phyloP scores from a whole-genome alignment of 2,888 invertebrate genomes.

The Cremastobaeus sp. region DNA sequence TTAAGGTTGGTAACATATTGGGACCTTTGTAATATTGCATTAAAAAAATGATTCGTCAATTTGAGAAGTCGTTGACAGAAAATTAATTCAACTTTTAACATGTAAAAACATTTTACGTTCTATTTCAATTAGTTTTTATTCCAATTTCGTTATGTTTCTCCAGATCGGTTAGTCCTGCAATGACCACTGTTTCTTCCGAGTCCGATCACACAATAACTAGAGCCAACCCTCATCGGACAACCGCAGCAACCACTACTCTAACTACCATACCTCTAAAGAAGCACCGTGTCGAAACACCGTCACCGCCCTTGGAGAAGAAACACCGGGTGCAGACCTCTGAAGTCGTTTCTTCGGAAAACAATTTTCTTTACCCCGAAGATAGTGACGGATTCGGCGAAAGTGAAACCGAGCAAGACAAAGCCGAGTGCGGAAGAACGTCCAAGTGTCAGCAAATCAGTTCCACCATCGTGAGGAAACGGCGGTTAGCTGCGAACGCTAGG shows the following conservation, averaged over 20 bases:
- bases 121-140: too few species aligned
- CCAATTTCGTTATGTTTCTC: too few species aligned
- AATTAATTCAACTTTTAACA: too few species aligned
- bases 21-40: not conserved
- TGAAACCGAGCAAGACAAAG: slow-evolving; percentile 63
- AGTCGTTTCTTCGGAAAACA: slow-evolving; percentile 32
- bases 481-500: slow-evolving; percentile 94
- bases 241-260: slow-evolving; percentile 43
- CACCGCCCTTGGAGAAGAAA: slow-evolving; percentile 49
- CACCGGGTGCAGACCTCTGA: slow-evolving; percentile 31
- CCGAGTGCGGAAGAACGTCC: slow-evolving; percentile 35
- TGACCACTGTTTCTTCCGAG: slow-evolving; percentile 72
- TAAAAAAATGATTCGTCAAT: too few species aligned
- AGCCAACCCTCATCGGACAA: slow-evolving; percentile 49
- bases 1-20: slow-evolving; percentile 49
- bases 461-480: slow-evolving; percentile 87
- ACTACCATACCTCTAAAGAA: slow-evolving; percentile 23
- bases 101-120: too few species aligned
- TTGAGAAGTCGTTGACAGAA: too few species aligned
- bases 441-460: slow-evolving; percentile 84
- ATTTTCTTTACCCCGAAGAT: slow-evolving; percentile 74
- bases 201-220: slow-evolving; percentile 64
- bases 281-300: slow-evolving; percentile 26
- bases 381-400: slow-evolving; percentile 68
- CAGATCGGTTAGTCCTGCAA: slow-evolving; percentile 74